Evolutionary conservation across 2,888 invertebrate species (phyloP), one percentile per base, ranked within the genome.

Genomic region (Orthosia cruda): DNA sequence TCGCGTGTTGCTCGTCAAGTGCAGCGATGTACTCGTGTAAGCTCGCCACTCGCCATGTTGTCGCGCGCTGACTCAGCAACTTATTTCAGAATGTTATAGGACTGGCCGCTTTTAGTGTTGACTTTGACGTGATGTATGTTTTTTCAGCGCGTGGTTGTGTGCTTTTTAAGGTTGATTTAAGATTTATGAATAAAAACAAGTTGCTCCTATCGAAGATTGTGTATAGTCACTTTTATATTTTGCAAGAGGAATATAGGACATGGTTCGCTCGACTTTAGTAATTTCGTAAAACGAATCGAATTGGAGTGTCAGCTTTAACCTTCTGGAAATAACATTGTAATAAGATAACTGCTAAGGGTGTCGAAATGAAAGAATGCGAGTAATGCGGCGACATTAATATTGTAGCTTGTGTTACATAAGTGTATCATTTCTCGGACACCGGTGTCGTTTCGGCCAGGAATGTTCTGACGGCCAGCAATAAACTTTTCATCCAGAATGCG

Each of bases 71-170:
- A 79, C 74, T 86, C 81, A 71, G 55, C 81, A 65, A 47, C 57
- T 73, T 85, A 87, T 87, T 83, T 83, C 45, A 54, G 68, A 69
- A 71, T 71, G 54, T 73, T 71, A 68, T 78, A 74, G 73, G 57
- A 72, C 62, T 62, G 23, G 65, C 67, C 62, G 65, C 52, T 74
- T 79, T 84, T 74, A 74, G 75, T 65, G 70, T 70, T 80, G 66
- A 77, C 59, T 59, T 45, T 55, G 45, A 55, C 32, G 54, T 69
- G 65, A 59, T 67, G 50, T 67, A 52, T 66, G 64, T 62, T 66
- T 57, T 61, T 40, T 9, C 18, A 59, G 45, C n/a, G 55, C 20
- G 18, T 9, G 52, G n/a, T 71, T 66, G 52, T 69, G 71, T 40
- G 40, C n/a, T 66, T 73, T 82, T 74, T 26, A 65, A 62, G 18